These are phyloP conservation scores for Rhynchopsitta pachyrhyncha DNA, from an alignment of 2,113 vertebrate species.

Conservation along the genomic window DNA sequence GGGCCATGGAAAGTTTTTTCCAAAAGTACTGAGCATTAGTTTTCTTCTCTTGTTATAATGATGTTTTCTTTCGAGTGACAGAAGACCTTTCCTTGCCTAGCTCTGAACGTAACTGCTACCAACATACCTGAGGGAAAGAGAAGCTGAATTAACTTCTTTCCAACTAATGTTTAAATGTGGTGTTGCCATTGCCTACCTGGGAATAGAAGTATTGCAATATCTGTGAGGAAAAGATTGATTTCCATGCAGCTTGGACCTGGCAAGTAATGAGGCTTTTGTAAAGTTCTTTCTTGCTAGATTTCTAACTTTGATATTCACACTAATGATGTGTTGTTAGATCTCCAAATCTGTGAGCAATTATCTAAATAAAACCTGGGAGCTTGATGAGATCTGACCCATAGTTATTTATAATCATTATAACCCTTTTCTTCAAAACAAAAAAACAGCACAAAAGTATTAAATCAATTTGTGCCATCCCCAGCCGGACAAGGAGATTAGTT, in stretches of 20 bases:
- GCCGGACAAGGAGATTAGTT: constrained; percentile 33
- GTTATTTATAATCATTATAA: constrained; percentile 21
- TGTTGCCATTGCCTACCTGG: not conserved
- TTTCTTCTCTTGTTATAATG: constrained; percentile 17
- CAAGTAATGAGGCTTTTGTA: not conserved
- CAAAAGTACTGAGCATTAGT: not conserved
- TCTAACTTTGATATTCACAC: not conserved
- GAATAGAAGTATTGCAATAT: not conserved
- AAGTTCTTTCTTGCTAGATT: not conserved
- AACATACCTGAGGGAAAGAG: not conserved
- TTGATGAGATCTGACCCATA: not conserved
- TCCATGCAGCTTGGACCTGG: not conserved
- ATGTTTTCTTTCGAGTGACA: constrained; percentile 18
- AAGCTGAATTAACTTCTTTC: not conserved
- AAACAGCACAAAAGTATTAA: not conserved
- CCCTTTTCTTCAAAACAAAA: constrained; percentile 25
- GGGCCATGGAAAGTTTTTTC: constrained; percentile 15
- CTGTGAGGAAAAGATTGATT: not conserved
- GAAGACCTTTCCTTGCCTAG: constrained; percentile 20
- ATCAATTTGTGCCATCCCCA: constrained; percentile 50
- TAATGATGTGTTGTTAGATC: not conserved
- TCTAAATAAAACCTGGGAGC: not conserved
- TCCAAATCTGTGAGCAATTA: not conserved
- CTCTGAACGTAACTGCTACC: not conserved
- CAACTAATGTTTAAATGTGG: not conserved